Evolutionary conservation across 2,888 invertebrate species (phyloP).

Genomic region (Ochropleura plecta): DNA sequence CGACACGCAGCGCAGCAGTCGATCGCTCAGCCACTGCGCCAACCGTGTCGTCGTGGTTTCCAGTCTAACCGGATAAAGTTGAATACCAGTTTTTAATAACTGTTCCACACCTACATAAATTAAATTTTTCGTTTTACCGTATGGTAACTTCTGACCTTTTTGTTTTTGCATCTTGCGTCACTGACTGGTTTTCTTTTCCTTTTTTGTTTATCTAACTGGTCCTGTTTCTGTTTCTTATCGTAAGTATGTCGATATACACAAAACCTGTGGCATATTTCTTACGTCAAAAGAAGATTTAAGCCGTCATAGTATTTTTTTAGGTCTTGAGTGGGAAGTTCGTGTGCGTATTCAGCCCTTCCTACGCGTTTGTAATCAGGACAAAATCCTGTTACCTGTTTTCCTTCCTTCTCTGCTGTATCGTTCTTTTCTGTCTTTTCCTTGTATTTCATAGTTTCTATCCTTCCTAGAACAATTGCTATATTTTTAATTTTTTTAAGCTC

Average conservation of each 20-base stretch:
- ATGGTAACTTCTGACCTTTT: neutral
- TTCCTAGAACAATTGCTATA: neutral
- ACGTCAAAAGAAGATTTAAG: neutral
- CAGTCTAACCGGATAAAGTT: neutral
- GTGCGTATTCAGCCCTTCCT: neutral
- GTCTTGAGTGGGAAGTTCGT: neutral
- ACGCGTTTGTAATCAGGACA: neutral
- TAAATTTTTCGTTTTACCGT: neutral
- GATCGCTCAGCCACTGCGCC: no score
- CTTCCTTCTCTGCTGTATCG: conserved; percentile 7
- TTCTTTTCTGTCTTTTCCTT: conserved; percentile 11
- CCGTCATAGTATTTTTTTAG: no score
- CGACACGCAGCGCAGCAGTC: no score
- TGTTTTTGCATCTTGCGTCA: conserved; percentile 2
- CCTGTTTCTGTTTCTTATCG: neutral
- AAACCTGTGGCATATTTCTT: no score
- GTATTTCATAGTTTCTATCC: neutral
- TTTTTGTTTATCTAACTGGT: neutral
- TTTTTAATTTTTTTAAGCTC: neutral
- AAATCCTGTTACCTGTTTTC: conserved; percentile 26
- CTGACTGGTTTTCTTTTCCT: neutral
- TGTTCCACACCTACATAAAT: neutral
- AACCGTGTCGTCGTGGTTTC: neutral
- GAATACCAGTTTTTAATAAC: neutral
- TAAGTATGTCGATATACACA: neutral